Conservation (phyloP, 2,113 vertebrate genomes). For the Dipodomys merriami region DNA sequence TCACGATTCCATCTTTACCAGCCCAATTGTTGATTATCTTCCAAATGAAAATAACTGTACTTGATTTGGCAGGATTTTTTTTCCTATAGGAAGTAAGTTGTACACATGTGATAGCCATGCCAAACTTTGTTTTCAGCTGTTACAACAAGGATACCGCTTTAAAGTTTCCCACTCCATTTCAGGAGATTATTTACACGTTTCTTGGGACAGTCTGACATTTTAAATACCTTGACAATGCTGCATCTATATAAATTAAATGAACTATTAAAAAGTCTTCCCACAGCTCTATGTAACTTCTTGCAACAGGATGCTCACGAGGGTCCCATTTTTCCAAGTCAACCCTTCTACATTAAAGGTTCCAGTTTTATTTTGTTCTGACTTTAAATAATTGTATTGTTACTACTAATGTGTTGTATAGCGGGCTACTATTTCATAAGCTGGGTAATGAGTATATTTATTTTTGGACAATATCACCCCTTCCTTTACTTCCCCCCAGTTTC, state of each 20-base stretch:
- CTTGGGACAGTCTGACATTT: conserved; percentile 40
- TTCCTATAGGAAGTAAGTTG: conserved; percentile 40
- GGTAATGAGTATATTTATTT: too few species aligned
- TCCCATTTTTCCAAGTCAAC: neutral
- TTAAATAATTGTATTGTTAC: too few species aligned
- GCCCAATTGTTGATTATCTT: conserved; percentile 40
- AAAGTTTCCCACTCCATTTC: conserved; percentile 27
- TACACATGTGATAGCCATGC: neutral
- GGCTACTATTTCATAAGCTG: too few species aligned
- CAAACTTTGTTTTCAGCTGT: conserved; percentile 45
- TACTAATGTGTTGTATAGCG: too few species aligned
- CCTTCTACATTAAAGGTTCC: neutral
- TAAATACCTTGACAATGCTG: conserved; percentile 44
- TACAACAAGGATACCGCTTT: conserved; percentile 30
- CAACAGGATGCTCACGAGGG: neutral
- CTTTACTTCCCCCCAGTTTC: too few species aligned
- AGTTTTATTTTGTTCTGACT: neutral
- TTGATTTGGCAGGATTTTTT: conserved; percentile 45
- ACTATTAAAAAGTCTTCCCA: conserved; percentile 5
- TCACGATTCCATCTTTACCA: conserved; percentile 46
- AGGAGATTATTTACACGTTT: conserved; percentile 59
- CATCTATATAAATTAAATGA: conserved; percentile 49
- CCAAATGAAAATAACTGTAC: conserved; percentile 43
- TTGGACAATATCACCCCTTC: too few species aligned
- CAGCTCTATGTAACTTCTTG: neutral